Base-by-base conservation (phyloP, 2,113 vertebrate species). In the Erpornis zantholeuca region DNA sequence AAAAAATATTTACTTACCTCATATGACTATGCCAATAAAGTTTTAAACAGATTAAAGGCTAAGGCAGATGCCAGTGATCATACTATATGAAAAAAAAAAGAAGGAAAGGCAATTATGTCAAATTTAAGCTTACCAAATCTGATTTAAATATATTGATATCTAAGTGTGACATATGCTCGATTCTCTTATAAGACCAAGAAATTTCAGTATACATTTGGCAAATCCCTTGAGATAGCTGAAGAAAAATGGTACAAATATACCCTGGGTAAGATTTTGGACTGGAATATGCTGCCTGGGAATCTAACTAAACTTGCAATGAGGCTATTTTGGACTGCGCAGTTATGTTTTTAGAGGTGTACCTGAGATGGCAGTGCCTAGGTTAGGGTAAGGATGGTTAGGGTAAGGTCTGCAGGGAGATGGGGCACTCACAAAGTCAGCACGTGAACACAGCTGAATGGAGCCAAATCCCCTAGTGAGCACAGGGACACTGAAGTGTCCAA, bases 1-100 rank as follows among this genome's bases (percentile, higher is more conserved):
- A 95, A 96, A 93, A 94, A 87, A 65, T 90, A 96, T 93, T 96
- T 96, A 97, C 88, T 93, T 92, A 71, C 70, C 45, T 87, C 12
- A 57, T 83, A 82, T 84, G 80, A 93, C 70, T 38, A 47, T 70
- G 57, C 61, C 86, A 93, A 68, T 92, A 36, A 92, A 57, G 72
- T 90, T 96, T 95, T 88, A 93, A 93, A 90, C 61, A 90, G 92
- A 81, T 90, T 92, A 93, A 88, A 95, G 92, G 19, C 1, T 1
- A 80, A 90, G 72, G 69, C 60, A 88, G 80, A 95, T 88, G 72
- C 49, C 36, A 78, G 45, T 71, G 49, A 65, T 90, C 57, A 68
- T 64, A 66, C 40, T 27, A 63, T 56, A 42, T 63, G 28, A 25
- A 61, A 45, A 29, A 72, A 56, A 68, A 69, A 9, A 6, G 2